Evolutionary conservation across 2,888 invertebrate genomes (phyloP), one percentile per base, ranked within the genome.

Genomic region (Pecten maximus): DNA sequence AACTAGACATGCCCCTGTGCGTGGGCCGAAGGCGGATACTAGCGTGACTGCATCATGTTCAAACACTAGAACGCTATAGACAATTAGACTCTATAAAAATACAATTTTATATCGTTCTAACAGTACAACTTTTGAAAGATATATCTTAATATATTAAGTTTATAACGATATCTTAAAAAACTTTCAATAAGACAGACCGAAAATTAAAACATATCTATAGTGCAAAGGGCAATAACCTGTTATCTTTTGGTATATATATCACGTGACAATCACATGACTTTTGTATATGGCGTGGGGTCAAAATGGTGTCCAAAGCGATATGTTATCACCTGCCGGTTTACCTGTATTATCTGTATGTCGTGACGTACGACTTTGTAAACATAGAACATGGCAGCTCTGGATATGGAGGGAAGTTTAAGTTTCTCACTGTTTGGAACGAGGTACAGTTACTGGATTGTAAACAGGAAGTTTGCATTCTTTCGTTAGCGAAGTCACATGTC

Each of bases 371-470:
- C 87, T 60, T 92, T 40, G 40, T 91, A 16, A 88, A 91, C 44
- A 87, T 93, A 10, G 90, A 91, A 8, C 48, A 92, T 28, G 93
- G 93, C 87, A 92, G 92, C 91, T 23, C 87, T 15, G 91, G 60
- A n/a, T 91, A 91, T 40, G 88, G 90, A 39, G 90, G 90, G 74
- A 90, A 88, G 60, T 89, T 90, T 35, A 87, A 92, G 87, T 92
- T 86, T 60, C 87, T 91, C n/a, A 91, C 91, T 44, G 92, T 92
- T 40, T 60, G 92, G n/a, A 91, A 92, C 88, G 50, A 92, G 89
- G 93, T 93, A 91, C 19, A 54, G 0, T 54, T 23, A 19, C 54
- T 23, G 54, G 23, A 23, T n/a, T 54, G 19, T 6, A 2, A 8
- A 74, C 35, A 35, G 74, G 23, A 74, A 35, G 74, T 35, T 35